Conservation (phyloP, 2,113 vertebrate genomes). For the Passer domesticus region DNA sequence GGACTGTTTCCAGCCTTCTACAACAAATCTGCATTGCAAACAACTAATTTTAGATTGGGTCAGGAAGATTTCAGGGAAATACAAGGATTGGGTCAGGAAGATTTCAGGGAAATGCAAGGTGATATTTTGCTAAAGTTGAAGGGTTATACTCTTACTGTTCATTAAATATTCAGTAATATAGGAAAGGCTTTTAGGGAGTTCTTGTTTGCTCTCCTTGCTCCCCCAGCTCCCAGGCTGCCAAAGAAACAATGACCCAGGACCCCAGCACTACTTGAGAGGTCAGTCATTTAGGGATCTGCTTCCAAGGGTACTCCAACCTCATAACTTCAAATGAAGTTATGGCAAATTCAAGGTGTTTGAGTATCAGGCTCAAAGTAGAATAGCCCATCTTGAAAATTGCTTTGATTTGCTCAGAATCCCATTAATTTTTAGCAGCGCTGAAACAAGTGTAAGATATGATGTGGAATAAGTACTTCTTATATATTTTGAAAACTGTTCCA, state of each 20-base stretch:
- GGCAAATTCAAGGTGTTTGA: not conserved
- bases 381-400: not conserved
- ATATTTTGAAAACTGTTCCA: not conserved
- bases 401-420: not conserved
- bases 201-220: not conserved
- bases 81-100: not conserved
- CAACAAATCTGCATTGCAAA: not conserved
- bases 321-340: not conserved
- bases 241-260: not conserved
- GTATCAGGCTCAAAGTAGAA: not conserved
- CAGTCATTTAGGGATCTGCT: not conserved
- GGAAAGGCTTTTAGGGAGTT: not conserved
- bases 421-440: not conserved
- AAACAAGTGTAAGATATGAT: not conserved
- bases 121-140: not conserved
- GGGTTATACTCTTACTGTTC: not conserved
- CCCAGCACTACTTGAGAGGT: not conserved
- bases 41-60: not conserved
- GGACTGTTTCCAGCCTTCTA: not conserved
- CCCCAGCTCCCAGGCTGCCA: not conserved
- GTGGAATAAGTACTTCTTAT: not conserved
- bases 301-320: not conserved
- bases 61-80: not conserved
- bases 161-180: not conserved
- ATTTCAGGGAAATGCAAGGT: not conserved